A percentile compares a stretch with the other conserved stretches of the same genome.
Evolutionary conservation across 2,888 invertebrate genomes (phyloP).

Genomic region (Calameuta idolon): DNA sequence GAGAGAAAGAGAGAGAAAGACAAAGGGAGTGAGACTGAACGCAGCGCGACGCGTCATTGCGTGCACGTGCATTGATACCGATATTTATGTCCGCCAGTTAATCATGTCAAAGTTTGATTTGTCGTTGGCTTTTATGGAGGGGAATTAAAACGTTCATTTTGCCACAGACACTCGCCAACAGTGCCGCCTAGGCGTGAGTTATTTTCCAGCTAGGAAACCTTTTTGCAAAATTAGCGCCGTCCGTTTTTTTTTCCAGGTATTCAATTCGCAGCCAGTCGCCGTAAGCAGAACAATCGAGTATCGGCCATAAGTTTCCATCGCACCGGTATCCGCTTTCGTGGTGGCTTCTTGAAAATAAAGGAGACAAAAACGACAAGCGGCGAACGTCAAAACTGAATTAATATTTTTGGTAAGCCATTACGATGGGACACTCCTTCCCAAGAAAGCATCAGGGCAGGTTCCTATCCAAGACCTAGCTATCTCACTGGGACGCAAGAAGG

Average conservation of each 20-base stretch:
- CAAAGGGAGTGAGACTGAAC: conserved; percentile 48
- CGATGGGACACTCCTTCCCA: no score
- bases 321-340: no score
- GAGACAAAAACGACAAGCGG: no score
- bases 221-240: conserved; percentile 61
- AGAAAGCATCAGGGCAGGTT: background rate
- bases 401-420: no score
- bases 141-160: conserved; percentile 67
- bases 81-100: conserved; percentile 66
- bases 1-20: conserved; percentile 24
- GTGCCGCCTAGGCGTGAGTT: conserved; percentile 56
- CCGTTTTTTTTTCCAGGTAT: conserved; percentile 30
- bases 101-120: conserved; percentile 67
- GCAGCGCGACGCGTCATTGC: conserved; percentile 40
- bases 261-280: background rate
- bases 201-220: conserved; percentile 52
- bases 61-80: conserved; percentile 60
- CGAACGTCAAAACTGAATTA: no score
- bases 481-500: conserved; percentile 12
- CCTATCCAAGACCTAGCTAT: background rate
- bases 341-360: no score
- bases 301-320: background rate
- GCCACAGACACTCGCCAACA: conserved; percentile 64
- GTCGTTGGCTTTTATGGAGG: conserved; percentile 66
- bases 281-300: background rate